Conservation (phyloP, 2,888 invertebrate species). For the Rhodophaea formosa region DNA sequence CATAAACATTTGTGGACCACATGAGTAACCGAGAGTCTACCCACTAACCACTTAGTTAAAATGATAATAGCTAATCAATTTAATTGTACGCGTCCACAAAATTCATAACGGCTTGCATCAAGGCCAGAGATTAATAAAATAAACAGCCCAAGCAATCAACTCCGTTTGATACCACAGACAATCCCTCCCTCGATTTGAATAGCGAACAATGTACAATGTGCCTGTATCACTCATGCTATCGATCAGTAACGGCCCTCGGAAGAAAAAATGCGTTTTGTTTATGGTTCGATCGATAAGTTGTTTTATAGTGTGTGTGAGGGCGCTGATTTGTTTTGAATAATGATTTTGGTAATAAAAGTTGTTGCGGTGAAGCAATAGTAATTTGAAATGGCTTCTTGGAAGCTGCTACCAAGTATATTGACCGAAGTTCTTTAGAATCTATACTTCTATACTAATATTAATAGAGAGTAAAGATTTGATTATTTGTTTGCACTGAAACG, state of each 20-base stretch:
- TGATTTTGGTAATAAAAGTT: neutral
- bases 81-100: neutral
- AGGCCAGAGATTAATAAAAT: slow-evolving; percentile 12
- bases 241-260: slow-evolving; percentile 40
- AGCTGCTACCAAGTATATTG: too few relatives aligned
- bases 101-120: neutral
- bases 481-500: too few relatives aligned
- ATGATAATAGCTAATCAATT: neutral
- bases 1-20: too few relatives aligned
- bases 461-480: too few relatives aligned
- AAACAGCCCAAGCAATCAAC: slow-evolving; percentile 28
- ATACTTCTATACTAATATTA: too few relatives aligned
- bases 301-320: slow-evolving; percentile 8
- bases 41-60: neutral
- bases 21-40: too few relatives aligned
- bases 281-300: slow-evolving; percentile 12
- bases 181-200: slow-evolving; percentile 32
- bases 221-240: slow-evolving; percentile 37
- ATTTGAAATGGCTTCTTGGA: neutral
- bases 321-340: slow-evolving; percentile 8
- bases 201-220: slow-evolving; percentile 40
- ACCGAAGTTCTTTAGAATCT: too few relatives aligned
- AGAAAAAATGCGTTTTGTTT: slow-evolving; percentile 9
- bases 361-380: neutral
- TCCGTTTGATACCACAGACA: slow-evolving; percentile 30